Conservation (phyloP, 2,888 invertebrate species). For the Heliconius aoede region DNA sequence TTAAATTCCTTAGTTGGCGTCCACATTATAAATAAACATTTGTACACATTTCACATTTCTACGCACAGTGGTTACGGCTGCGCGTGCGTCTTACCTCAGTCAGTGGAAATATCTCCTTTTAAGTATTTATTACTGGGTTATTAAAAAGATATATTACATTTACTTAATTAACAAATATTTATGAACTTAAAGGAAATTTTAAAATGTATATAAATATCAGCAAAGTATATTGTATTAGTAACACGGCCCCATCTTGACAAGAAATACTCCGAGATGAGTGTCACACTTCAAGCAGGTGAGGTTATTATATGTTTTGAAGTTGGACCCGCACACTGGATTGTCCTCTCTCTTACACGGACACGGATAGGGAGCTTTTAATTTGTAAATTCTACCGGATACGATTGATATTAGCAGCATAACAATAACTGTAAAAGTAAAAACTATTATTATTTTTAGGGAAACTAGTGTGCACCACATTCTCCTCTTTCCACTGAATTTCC, state of each 20-base stretch:
- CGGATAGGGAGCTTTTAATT: not conserved
- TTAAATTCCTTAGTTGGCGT: too few species aligned
- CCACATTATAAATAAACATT: too few species aligned
- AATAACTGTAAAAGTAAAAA: not conserved
- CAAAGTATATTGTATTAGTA: not conserved
- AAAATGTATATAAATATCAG: not conserved
- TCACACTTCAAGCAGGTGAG: slow-evolving; percentile 5
- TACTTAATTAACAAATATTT: too few species aligned
- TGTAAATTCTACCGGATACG: not conserved
- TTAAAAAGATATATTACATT: too few species aligned
- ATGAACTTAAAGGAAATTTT: not conserved
- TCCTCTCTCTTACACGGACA: not conserved
- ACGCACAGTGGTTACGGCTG: too few species aligned
- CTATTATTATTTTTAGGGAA: too few species aligned
- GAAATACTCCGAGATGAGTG: slow-evolving; percentile 12
- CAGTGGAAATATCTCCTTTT: too few species aligned
- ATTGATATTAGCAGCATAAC: not conserved
- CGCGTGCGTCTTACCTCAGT: too few species aligned
- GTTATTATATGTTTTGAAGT: slow-evolving; percentile 1
- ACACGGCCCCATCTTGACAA: not conserved
- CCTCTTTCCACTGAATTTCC: too few species aligned
- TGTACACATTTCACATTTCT: too few species aligned
- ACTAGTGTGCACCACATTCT: too few species aligned
- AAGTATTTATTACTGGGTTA: too few species aligned
- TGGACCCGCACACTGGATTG: slow-evolving; percentile 11